These are phyloP conservation scores for Drosophila novamexicana DNA, from an alignment of 1,140 invertebrate genomes.

Conservation along the genomic window DNA sequence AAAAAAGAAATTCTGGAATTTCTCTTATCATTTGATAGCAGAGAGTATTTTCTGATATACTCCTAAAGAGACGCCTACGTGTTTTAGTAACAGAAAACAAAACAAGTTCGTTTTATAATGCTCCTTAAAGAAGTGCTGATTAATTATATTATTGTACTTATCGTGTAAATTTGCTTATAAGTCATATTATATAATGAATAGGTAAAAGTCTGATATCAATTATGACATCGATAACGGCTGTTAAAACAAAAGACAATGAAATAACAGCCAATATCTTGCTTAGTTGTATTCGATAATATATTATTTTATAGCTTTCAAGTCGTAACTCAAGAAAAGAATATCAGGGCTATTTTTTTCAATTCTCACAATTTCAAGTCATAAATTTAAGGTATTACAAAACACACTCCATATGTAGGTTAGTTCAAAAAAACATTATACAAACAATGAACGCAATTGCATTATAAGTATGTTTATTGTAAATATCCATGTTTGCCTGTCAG, in stretches of 20 bases:
- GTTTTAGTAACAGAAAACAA: constrained; percentile 36
- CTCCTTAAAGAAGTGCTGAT: constrained; percentile 36
- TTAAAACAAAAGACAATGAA: not conserved
- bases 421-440: constrained; percentile 9
- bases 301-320: not conserved
- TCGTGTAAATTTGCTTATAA: too few species aligned
- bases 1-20: constrained; percentile 41
- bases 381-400: not conserved
- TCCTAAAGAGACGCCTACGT: constrained; percentile 47
- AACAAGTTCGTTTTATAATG: constrained; percentile 8
- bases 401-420: constrained; percentile 1
- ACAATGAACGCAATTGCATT: constrained; percentile 12
- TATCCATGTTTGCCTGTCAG: constrained; percentile 18
- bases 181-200: not conserved
- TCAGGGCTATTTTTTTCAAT: not conserved
- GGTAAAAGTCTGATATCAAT: not conserved
- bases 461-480: constrained; percentile 15
- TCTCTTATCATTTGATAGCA: constrained; percentile 59
- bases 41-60: constrained; percentile 45
- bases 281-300: not conserved
- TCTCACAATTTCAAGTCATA: not conserved
- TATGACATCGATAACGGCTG: constrained; percentile 7
- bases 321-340: too few species aligned
- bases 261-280: not conserved
- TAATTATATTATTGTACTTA: constrained; percentile 1